Percentiles rank a stretch among this genome's conserved stretches.
These are phyloP conservation scores for Malurus splendens DNA, from an alignment of 2,797 vertebrate species.

Conservation along the genomic window DNA sequence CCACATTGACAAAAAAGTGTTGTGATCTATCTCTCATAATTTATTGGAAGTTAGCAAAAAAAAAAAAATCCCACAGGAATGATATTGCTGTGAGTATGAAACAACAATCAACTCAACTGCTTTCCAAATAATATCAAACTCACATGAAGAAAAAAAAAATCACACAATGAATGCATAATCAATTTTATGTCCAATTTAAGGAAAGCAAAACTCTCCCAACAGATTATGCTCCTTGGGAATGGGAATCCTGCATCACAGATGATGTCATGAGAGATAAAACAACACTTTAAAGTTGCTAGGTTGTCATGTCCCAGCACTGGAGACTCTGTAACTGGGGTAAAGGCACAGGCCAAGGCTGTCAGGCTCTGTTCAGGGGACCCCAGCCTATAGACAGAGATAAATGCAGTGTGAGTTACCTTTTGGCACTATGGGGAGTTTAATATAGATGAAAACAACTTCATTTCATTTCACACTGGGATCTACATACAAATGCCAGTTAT, in stretches of 20 bases:
- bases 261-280: not conserved
- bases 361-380: not conserved
- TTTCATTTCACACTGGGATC: not conserved
- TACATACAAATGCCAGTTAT: not conserved
- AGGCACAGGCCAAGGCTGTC: not conserved
- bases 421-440: not conserved
- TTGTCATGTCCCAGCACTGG: not conserved
- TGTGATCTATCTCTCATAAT: not conserved
- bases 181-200: not conserved
- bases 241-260: not conserved
- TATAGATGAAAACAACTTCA: not conserved
- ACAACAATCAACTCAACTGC: not conserved
- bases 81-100: not conserved
- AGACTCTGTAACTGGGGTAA: not conserved
- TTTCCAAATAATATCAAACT: not conserved
- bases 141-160: not conserved
- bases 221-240: not conserved
- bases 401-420: not conserved
- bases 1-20: not conserved
- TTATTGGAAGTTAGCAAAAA: not conserved
- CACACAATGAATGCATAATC: not conserved
- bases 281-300: not conserved
- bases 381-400: not conserved
- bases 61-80: not conserved
- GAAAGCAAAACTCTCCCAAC: not conserved